Evolutionary conservation across 1,140 invertebrate species (phyloP).

Genomic region (Melipona quadrifasciata): DNA sequence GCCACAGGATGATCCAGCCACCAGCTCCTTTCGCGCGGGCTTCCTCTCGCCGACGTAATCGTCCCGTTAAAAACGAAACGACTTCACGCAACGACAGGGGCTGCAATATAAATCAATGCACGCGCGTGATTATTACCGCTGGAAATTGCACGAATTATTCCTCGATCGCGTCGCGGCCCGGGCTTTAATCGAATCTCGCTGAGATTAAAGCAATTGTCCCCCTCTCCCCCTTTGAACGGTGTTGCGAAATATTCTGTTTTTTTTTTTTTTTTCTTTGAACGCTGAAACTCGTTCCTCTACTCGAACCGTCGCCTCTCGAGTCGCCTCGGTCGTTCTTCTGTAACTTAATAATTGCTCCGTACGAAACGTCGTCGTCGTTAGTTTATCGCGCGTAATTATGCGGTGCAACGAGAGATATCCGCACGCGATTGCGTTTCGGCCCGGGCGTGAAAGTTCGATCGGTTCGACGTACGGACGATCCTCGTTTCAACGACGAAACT

Average conservation of each 20-base stretch:
- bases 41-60: slow-evolving; percentile 28
- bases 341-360: background rate
- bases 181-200: slow-evolving; percentile 22
- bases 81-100: slow-evolving; percentile 71
- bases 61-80: slow-evolving; percentile 11
- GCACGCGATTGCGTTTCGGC: background rate
- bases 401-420: background rate
- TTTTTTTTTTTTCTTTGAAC: too few species aligned
- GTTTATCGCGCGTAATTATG: slow-evolving; percentile 13
- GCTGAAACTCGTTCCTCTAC: background rate
- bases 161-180: background rate
- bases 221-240: background rate
- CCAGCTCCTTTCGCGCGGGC: background rate
- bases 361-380: background rate
- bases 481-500: background rate
- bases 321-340: too few species aligned
- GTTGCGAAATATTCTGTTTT: background rate
- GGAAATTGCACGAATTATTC: slow-evolving; percentile 12
- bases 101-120: slow-evolving; percentile 67
- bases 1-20: background rate
- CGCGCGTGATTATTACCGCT: background rate
- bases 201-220: background rate
- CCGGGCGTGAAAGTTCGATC: background rate
- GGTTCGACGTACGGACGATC: background rate
- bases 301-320: background rate